These are phyloP conservation scores for Heliconius ismenius DNA, from an alignment of 2,888 invertebrate species.

Conservation along the genomic window DNA sequence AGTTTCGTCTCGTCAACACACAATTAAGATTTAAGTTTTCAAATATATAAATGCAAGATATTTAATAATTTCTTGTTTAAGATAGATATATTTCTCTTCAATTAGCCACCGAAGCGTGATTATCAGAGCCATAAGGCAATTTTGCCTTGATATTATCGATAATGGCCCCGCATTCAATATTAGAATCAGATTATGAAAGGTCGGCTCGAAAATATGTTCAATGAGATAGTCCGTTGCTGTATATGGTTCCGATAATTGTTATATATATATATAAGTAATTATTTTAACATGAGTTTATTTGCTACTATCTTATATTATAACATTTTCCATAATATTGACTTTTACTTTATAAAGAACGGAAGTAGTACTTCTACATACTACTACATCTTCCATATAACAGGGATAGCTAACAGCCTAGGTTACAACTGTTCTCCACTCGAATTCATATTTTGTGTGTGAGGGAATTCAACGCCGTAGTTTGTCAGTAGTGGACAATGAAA, in stretches of 20 bases:
- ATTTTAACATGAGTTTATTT: not conserved
- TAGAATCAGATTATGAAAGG: conserved; percentile 40
- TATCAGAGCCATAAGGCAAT: conserved; percentile 51
- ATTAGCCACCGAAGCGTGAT: conserved; percentile 29
- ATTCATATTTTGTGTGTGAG: too few relatives aligned
- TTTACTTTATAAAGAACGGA: too few relatives aligned
- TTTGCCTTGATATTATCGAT: conserved; percentile 48
- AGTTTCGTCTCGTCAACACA: too few relatives aligned
- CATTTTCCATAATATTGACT: not conserved
- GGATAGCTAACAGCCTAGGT: not conserved
- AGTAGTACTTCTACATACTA: too few relatives aligned
- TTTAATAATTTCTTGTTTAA: not conserved
- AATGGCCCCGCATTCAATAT: conserved; percentile 43
- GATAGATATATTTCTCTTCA: conserved; percentile 12
- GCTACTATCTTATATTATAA: not conserved
- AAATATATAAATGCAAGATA: not conserved
- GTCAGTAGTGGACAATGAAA: too few relatives aligned
- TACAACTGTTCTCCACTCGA: not conserved
- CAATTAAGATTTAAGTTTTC: too few relatives aligned
- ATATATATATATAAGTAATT: not conserved
- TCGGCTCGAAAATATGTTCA: conserved; percentile 24
- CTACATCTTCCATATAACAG: too few relatives aligned
- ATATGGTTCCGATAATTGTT: not conserved
- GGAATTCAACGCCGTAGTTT: too few relatives aligned
- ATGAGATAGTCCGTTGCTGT: not conserved